phyloP scores from a whole-genome alignment of 2,797 vertebrate genomes.

The Sarcophilus harrisii region DNA sequence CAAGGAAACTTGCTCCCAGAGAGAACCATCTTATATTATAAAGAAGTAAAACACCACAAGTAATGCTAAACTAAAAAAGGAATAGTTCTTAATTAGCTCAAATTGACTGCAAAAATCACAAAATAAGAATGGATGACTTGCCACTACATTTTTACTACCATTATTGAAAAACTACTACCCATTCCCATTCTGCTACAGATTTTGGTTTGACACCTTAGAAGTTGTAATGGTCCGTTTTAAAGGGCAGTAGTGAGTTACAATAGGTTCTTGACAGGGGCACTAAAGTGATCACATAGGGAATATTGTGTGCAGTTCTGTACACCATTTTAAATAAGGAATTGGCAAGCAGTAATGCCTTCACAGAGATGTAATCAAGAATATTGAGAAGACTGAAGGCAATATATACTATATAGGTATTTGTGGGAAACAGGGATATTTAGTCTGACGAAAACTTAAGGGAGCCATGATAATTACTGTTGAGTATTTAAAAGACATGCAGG shows the following conservation, averaged over 20 bases:
- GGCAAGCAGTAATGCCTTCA: neutral
- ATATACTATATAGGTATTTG: neutral
- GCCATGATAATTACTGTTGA: neutral
- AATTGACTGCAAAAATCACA: neutral
- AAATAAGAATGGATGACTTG: neutral
- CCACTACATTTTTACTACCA: neutral
- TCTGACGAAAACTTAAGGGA: neutral
- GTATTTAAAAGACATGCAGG: neutral
- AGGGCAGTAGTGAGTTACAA: neutral
- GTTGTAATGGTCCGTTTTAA: neutral
- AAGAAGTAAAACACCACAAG: too few species aligned
- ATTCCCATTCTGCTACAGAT: neutral
- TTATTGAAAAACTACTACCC: neutral
- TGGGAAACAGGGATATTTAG: neutral
- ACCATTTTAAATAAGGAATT: neutral
- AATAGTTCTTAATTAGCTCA: neutral
- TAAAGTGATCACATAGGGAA: neutral
- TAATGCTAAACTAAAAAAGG: neutral
- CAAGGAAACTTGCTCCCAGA: too few species aligned
- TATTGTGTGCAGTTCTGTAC: neutral
- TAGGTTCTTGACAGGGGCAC: neutral
- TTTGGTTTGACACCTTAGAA: neutral
- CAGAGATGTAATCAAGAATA: neutral
- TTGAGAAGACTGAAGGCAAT: neutral
- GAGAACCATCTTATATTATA: too few species aligned